Conservation (phyloP, 2,113 vertebrate genomes). For the Cyanocitta stelleri region DNA sequence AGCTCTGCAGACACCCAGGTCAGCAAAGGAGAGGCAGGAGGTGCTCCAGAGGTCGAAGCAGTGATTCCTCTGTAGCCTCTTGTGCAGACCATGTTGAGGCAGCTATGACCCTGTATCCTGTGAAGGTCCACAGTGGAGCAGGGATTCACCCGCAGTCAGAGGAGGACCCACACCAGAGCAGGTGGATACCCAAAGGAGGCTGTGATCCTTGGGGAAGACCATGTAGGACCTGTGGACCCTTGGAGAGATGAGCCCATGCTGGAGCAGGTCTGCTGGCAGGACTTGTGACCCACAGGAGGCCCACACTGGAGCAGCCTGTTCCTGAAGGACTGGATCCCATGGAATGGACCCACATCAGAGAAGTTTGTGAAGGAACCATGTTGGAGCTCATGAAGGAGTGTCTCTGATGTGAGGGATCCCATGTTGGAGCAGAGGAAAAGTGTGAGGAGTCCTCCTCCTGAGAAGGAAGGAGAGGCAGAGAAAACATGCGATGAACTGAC, state of each 20-base stretch:
- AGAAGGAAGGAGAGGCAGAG: neutral
- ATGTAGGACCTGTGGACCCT: too few relatives aligned
- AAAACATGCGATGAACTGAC: fast-evolving
- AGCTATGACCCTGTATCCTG: neutral
- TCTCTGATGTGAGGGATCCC: neutral
- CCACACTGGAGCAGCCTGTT: neutral
- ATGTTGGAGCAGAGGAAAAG: neutral
- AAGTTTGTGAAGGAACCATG: fast-evolving
- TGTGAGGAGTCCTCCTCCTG: neutral
- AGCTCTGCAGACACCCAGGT: neutral
- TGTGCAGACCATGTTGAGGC: neutral
- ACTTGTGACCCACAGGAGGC: neutral
- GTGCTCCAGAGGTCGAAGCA: neutral
- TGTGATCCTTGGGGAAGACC: neutral
- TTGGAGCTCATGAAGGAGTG: neutral
- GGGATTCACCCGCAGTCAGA: neutral
- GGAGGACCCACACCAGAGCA: neutral
- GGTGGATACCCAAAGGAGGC: neutral
- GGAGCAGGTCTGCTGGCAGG: neutral
- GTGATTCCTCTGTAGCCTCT: neutral
- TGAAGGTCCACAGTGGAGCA: neutral
- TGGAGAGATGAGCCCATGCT: neutral
- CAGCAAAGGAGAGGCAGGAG: neutral
- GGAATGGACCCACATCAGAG: neutral
- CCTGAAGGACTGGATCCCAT: neutral